These are phyloP conservation scores for Platalea minor DNA, from an alignment of 2,797 vertebrate species.

Conservation along the genomic window DNA sequence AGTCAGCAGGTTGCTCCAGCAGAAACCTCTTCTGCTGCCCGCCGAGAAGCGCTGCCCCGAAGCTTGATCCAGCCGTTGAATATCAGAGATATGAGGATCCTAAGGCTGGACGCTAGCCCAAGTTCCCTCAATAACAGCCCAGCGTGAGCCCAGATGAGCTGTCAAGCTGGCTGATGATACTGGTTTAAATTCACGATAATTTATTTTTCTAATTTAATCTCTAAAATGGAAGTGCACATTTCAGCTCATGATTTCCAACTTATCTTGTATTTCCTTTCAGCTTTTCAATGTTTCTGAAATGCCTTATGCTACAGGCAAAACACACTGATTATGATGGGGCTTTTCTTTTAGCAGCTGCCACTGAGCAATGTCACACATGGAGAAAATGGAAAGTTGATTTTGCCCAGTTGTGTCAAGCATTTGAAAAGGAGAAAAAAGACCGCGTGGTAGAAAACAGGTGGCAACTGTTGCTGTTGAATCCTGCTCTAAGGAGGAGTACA, in stretches of 20 bases:
- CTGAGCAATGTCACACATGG: conserved; percentile 46
- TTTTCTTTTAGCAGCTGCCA: conserved; percentile 60
- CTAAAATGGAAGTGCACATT: conserved; percentile 48
- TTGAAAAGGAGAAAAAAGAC: conserved; percentile 17
- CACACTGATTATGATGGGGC: conserved; percentile 61
- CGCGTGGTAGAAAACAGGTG: neutral
- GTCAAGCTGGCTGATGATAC: conserved; percentile 57
- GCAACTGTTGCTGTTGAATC: neutral
- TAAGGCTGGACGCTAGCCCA: conserved; percentile 11
- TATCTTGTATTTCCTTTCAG: conserved; percentile 63
- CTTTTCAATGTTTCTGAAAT: conserved; percentile 66
- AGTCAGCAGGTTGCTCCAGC: conserved; percentile 6
- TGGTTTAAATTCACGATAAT: conserved; percentile 61
- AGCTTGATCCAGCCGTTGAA: conserved; percentile 11
- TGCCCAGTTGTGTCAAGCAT: conserved; percentile 52
- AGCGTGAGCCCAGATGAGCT: conserved; percentile 32
- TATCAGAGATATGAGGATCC: neutral
- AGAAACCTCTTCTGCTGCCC: neutral
- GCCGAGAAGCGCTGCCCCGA: neutral
- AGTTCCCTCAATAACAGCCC: neutral
- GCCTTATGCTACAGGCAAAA: conserved; percentile 70
- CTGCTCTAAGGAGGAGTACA: neutral
- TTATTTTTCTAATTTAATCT: conserved; percentile 67
- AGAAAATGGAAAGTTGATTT: conserved; percentile 37
- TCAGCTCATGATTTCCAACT: conserved; percentile 59